Percentiles rank a stretch among this genome's conserved stretches.
These are phyloP conservation scores for Sphaeramia orbicularis DNA, from an alignment of 2,797 vertebrate species.

Conservation along the genomic window DNA sequence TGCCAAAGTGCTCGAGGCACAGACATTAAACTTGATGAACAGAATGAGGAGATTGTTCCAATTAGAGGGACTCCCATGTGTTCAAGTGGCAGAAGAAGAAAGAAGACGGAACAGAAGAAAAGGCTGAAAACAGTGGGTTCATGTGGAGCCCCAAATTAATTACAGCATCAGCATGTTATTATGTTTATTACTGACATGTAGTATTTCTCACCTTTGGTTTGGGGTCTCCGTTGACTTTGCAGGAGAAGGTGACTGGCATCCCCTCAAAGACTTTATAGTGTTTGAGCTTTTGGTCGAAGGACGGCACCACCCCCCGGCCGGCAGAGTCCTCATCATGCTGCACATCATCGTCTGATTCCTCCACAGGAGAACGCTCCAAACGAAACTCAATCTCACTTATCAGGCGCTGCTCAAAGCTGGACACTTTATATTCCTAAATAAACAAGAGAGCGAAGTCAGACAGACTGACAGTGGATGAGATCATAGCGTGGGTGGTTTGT, in stretches of 20 bases:
- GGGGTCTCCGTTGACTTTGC: constrained; percentile 93
- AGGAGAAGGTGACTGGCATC: constrained; percentile 95
- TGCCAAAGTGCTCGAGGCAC: too few species aligned
- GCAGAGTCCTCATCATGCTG: constrained; percentile 85
- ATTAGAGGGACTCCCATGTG: too few species aligned
- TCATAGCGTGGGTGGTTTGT: neutral
- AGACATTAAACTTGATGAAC: too few species aligned
- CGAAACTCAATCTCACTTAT: constrained; percentile 98
- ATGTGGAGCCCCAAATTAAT: too few species aligned
- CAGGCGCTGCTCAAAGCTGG: constrained; percentile 97
- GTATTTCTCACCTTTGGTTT: constrained; percentile 92
- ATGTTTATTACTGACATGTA: neutral
- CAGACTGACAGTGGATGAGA: neutral
- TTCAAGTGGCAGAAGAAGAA: too few species aligned
- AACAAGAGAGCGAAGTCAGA: neutral
- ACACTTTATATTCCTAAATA: constrained; percentile 96
- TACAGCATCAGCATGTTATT: neutral
- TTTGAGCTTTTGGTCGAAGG: constrained; percentile 93
- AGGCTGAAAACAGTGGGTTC: too few species aligned
- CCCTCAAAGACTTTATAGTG: constrained; percentile 99
- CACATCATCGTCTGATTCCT: constrained; percentile 93
- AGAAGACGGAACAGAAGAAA: too few species aligned
- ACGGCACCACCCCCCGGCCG: constrained; percentile 83
- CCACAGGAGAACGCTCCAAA: constrained; percentile 94
- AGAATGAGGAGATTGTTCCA: too few species aligned